These are phyloP conservation scores for Pristionchus arcanus DNA, from an alignment of 2,888 invertebrate genomes.

Conservation along the genomic window DNA sequence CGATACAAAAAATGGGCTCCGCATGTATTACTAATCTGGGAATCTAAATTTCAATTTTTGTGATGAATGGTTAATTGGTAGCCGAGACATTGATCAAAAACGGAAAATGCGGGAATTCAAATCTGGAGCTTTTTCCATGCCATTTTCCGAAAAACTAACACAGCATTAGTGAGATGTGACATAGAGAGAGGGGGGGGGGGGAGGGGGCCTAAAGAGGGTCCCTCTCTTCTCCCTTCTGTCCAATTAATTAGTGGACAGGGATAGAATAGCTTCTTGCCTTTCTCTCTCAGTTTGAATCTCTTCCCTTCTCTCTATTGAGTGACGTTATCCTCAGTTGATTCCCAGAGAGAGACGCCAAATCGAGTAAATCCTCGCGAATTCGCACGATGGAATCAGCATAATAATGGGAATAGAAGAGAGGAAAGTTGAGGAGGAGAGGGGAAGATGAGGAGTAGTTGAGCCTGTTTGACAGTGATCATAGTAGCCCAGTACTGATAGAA, in stretches of 20 bases:
- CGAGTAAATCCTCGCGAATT: not conserved
- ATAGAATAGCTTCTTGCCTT: slow-evolving; percentile 8
- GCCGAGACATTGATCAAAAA: too few relatives aligned
- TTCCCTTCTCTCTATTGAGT: not conserved
- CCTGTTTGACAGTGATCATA: not conserved
- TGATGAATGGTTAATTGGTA: too few relatives aligned
- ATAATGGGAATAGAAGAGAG: not conserved
- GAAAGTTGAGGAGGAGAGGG: not conserved
- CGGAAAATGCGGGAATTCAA: too few relatives aligned
- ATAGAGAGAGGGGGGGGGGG: not conserved
- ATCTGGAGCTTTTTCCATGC: too few relatives aligned
- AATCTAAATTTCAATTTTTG: too few relatives aligned
- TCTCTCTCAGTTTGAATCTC: slow-evolving; percentile 37
- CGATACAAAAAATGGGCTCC: too few relatives aligned
- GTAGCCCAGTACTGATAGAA: too few relatives aligned
- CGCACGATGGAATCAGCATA: slow-evolving; percentile 46
- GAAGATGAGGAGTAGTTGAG: not conserved
- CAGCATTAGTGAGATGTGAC: slow-evolving; percentile 49
- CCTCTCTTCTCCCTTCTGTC: slow-evolving; percentile 10
- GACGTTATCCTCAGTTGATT: not conserved
- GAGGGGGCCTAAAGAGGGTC: not conserved
- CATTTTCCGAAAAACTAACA: too few relatives aligned
- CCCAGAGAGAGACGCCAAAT: not conserved
- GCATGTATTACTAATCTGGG: too few relatives aligned
- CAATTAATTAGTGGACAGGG: slow-evolving; percentile 21